phyloP scores from a whole-genome alignment of 2,888 invertebrate genomes.

The Brachylomia viminalis region DNA sequence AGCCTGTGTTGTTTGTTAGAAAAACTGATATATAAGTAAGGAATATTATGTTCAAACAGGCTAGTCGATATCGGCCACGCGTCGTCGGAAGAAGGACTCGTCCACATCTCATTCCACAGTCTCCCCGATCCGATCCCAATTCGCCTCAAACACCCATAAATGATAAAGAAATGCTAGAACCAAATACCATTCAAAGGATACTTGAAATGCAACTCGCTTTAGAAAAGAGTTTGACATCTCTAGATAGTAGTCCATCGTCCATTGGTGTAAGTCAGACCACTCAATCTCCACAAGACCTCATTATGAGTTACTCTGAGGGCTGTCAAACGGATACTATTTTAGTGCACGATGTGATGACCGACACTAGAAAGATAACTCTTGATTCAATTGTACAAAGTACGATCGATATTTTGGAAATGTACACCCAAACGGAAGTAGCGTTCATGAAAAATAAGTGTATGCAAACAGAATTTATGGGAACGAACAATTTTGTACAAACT shows the following conservation, averaged over 20 bases:
- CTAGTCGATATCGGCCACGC: conserved; percentile 87
- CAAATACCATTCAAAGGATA: conserved; percentile 81
- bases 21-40: conserved; percentile 49
- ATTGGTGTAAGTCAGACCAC: conserved; percentile 83
- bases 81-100: conserved; percentile 84
- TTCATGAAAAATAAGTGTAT: conserved; percentile 83
- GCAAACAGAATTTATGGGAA: conserved; percentile 78
- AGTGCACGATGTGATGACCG: conserved; percentile 82
- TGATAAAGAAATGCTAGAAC: conserved; percentile 73
- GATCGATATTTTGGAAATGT: conserved; percentile 81
- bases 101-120: conserved; percentile 77
- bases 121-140: conserved; percentile 79
- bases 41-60: conserved; percentile 87
- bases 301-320: conserved; percentile 82
- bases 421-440: conserved; percentile 82
- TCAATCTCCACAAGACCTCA: conserved; percentile 84
- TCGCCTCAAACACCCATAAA: conserved; percentile 60
- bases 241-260: conserved; percentile 80
- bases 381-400: conserved; percentile 83
- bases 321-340: conserved; percentile 86
- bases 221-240: conserved; percentile 83
- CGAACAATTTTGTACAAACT: conserved; percentile 80
- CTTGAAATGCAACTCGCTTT: conserved; percentile 86
- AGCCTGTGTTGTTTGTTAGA: conserved; percentile 58
- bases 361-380: conserved; percentile 83